phyloP scores from a whole-genome alignment of 2,888 invertebrate genomes.

The Lepeophtheirus nordmannii region DNA sequence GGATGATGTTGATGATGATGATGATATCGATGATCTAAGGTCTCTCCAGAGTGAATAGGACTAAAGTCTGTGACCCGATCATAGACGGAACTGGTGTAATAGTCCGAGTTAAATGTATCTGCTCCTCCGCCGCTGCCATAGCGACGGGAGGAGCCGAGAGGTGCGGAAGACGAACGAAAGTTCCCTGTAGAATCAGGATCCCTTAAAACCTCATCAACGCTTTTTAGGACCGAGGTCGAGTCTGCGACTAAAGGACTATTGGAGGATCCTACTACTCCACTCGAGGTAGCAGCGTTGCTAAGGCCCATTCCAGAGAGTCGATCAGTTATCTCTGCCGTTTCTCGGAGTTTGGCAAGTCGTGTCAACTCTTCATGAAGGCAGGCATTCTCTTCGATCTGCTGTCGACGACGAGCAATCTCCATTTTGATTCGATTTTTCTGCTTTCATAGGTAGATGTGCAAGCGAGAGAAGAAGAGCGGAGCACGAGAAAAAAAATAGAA shows the following conservation, averaged over 20 bases:
- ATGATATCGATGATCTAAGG: background rate
- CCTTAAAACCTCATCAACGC: slow-evolving; percentile 34
- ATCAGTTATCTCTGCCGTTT: slow-evolving; percentile 33
- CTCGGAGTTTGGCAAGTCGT: slow-evolving; percentile 35
- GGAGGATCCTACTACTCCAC: background rate
- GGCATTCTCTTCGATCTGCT: slow-evolving; percentile 44
- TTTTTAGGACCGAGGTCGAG: slow-evolving; percentile 34
- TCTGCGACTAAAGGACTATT: background rate
- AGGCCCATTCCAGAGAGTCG: slow-evolving; percentile 25
- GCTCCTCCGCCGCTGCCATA: background rate
- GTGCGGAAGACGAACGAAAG: background rate
- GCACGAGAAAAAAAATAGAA: background rate
- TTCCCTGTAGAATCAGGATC: slow-evolving; percentile 26
- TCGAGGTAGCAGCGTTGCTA: slow-evolving; percentile 5
- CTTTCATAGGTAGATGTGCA: background rate
- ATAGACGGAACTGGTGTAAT: slow-evolving; percentile 15
- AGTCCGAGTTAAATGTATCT: background rate
- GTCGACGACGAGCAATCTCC: slow-evolving; percentile 45
- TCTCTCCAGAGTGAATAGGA: slow-evolving; percentile 22
- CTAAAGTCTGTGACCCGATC: slow-evolving; percentile 24
- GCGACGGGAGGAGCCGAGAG: background rate
- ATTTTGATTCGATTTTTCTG: slow-evolving; percentile 42
- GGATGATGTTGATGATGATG: slow-evolving; percentile 8
- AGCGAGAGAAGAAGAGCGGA: background rate
- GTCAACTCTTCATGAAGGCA: slow-evolving; percentile 40